A percentile compares a stretch with the other conserved stretches of the same genome.
These are phyloP conservation scores for Stictocephala bisonia DNA, from an alignment of 2,888 invertebrate genomes.

Conservation along the genomic window DNA sequence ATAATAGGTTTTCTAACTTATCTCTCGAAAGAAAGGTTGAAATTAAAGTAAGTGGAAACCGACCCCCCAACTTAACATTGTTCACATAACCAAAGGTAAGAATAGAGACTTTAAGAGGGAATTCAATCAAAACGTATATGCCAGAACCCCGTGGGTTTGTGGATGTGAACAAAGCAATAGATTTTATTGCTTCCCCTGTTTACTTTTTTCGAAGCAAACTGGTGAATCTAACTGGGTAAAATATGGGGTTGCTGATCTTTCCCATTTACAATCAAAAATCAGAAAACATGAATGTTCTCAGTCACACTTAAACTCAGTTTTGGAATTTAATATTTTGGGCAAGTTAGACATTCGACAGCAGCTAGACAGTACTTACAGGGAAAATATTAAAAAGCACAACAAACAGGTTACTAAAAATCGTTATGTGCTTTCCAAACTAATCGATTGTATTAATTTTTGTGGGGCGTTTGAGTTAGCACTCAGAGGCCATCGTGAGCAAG, in stretches of 20 bases:
- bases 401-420: conserved; percentile 31
- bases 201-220: conserved; percentile 8
- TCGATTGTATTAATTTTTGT: conserved; percentile 35
- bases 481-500: conserved; percentile 20
- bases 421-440: conserved; percentile 24
- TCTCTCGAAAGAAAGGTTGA: neutral
- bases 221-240: conserved; percentile 30
- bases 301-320: conserved; percentile 7
- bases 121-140: conserved; percentile 17
- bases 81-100: neutral
- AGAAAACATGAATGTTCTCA: conserved; percentile 30
- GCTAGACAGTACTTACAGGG: conserved; percentile 7
- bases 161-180: conserved; percentile 34
- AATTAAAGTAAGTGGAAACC: conserved; percentile 8
- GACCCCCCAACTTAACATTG: conserved; percentile 17
- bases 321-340: conserved; percentile 34
- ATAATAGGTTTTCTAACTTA: conserved; percentile 4
- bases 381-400: conserved; percentile 36
- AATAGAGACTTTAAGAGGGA: neutral
- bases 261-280: conserved; percentile 28
- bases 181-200: conserved; percentile 35
- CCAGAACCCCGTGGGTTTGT: conserved; percentile 24
- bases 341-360: conserved; percentile 36
- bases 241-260: conserved; percentile 22
- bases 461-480: conserved; percentile 26